Evolutionary conservation across 2,797 vertebrate species (phyloP), one percentile per base, ranked within the genome.

Genomic region (Enteromius radiatus): DNA sequence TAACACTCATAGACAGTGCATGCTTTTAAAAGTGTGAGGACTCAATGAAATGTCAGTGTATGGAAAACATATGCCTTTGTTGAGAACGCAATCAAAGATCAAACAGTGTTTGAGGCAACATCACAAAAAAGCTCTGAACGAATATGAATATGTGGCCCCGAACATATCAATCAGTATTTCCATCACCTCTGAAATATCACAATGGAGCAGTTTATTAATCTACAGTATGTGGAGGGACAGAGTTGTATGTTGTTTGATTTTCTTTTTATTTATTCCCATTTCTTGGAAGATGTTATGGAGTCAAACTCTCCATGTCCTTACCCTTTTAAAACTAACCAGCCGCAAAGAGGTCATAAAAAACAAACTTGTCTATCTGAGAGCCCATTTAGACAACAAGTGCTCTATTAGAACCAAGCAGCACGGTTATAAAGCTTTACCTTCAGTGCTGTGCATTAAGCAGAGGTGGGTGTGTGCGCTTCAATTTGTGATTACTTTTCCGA

Each of bases 401-500:
- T 78, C 71, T 84, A 45, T 85, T 85, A 84, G 81, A 85, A 77
- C 38, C 38, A 54, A 45, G 49, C 54, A 45, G 10, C 17, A 14
- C 59, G 33, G 74, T 84, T 76, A 69, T 33, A 54, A 81, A 81
- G 54, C 82, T 82, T 84, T 85, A 82, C 59, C 68, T 54, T 87
- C 82, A 84, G 71, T 76, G 75, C 65, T 83, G 59, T 86, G 64
- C 65, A 81, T 84, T 88, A 88, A 84, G 89, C 90, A 91, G 87
- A 91, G 91, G 90, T 88, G 90, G 91, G 92, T 91, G 91, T 91
- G 91, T 41, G 89, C 88, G 87, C 89, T 92, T 86, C 89, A 93
- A 87, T 91, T 84, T 91, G 92, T 89, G 92, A 93, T 93, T 93
- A 92, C 87, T 90, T 90, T 92, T 89, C 89, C 63, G 81, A 71